Conservation (phyloP, 2,888 invertebrate species). For the Caenorhabditis plicata region DNA sequence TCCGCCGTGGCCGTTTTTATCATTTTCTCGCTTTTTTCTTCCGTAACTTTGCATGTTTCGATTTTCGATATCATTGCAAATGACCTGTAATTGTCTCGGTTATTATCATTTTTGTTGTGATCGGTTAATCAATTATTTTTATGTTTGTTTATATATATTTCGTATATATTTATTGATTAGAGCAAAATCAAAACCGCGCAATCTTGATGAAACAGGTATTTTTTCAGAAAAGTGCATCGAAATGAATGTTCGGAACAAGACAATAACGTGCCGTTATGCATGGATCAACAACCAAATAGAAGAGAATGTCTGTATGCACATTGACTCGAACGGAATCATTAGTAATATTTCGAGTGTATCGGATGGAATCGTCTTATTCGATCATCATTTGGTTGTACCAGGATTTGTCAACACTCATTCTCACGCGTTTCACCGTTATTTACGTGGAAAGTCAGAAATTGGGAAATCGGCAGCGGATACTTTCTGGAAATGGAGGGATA, state of each 20-base stretch:
- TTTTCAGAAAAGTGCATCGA: background rate
- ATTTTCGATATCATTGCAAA: constrained; percentile 32
- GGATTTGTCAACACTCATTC: constrained; percentile 64
- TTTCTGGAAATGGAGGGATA: constrained; percentile 64
- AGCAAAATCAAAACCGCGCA: background rate
- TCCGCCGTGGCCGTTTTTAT: too few species aligned
- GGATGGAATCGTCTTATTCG: constrained; percentile 7
- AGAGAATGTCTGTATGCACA: constrained; percentile 28
- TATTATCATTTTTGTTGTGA: background rate
- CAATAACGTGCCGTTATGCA: constrained; percentile 25
- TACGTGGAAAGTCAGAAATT: constrained; percentile 56
- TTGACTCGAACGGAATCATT: constrained; percentile 29
- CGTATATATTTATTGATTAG: background rate
- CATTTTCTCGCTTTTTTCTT: constrained; percentile 25
- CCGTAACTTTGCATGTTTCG: constrained; percentile 35
- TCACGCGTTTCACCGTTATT: constrained; percentile 61
- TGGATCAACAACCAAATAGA: constrained; percentile 41
- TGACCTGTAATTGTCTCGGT: constrained; percentile 18
- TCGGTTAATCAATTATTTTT: background rate
- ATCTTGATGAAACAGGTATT: background rate
- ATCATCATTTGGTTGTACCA: constrained; percentile 42
- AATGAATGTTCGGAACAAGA: constrained; percentile 39
- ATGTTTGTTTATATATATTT: background rate
- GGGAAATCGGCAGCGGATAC: constrained; percentile 51
- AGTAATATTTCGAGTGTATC: constrained; percentile 11